phyloP scores from a whole-genome alignment of 2,113 vertebrate genomes.

The Nipponia nippon region DNA sequence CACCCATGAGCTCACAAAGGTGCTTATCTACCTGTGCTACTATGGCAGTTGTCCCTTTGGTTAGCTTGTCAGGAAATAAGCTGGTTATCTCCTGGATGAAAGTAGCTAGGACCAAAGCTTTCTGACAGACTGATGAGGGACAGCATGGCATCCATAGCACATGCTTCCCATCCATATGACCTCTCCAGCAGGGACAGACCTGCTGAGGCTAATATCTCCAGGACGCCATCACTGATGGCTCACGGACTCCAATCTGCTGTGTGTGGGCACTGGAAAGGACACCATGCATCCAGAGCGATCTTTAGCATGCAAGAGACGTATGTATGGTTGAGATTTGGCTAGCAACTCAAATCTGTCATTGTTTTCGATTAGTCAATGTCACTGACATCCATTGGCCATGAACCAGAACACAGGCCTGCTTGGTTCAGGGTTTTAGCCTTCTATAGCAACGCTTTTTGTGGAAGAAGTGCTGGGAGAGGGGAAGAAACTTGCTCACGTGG shows the following conservation, averaged over 20 bases:
- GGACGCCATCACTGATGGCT: neutral
- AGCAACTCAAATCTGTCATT: neutral
- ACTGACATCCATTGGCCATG: neutral
- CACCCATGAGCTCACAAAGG: neutral
- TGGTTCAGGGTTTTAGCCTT: neutral
- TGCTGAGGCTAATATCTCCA: neutral
- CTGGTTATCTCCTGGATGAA: neutral
- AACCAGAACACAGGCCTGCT: neutral
- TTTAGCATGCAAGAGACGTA: neutral
- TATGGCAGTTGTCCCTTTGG: neutral
- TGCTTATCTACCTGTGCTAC: neutral
- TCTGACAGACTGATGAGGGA: neutral
- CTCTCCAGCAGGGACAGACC: neutral
- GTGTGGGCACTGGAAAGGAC: neutral
- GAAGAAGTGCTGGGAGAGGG: neutral
- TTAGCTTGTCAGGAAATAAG: neutral
- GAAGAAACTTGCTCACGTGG: neutral
- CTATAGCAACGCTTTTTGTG: neutral
- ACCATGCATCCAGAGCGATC: neutral
- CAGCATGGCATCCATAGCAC: neutral
- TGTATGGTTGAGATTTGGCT: neutral
- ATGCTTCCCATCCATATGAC: neutral
- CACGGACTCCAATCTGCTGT: neutral
- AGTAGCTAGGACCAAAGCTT: neutral
- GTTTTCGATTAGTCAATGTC: neutral